Conservation (phyloP, 1,140 invertebrate genomes). For the Drosophila seguyi region DNA sequence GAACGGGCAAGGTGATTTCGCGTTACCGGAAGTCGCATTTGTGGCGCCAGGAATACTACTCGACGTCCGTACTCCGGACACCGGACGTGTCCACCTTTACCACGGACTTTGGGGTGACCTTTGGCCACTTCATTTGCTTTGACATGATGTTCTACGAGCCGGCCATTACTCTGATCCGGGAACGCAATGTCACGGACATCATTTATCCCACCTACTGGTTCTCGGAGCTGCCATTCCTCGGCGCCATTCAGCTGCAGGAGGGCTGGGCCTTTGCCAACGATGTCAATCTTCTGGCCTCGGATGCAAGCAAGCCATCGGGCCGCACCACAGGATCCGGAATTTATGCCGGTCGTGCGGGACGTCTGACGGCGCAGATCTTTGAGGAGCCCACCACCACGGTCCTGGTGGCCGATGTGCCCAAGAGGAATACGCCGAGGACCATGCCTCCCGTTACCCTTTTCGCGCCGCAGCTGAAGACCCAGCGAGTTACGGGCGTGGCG, state of each 20-base stretch:
- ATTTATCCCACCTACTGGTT: conserved; percentile 91
- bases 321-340: conserved; percentile 85
- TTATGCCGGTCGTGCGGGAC: conserved; percentile 84
- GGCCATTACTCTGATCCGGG: conserved; percentile 70
- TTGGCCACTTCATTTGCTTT: conserved; percentile 91
- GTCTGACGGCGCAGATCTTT: conserved; percentile 58
- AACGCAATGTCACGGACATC: conserved; percentile 88
- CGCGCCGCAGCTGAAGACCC: conserved; percentile 27
- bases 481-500: conserved; percentile 44
- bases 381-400: conserved; percentile 62
- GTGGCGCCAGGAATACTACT: conserved; percentile 84
- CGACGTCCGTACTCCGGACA: conserved; percentile 23
- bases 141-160: conserved; percentile 91
- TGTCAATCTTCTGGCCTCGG: conserved; percentile 86
- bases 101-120: conserved; percentile 91
- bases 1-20: conserved; percentile 86
- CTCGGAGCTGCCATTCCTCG: conserved; percentile 89
- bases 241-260: conserved; percentile 86
- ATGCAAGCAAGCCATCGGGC: conserved; percentile 76
- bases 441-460: conserved; percentile 33
- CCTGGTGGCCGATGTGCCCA: conserved; percentile 69
- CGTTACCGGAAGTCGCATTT: conserved; percentile 91
- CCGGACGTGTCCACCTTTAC: conserved; percentile 85
- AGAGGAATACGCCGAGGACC: conserved; percentile 75
- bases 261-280: conserved; percentile 86